These are phyloP conservation scores for Oeneis ivallda DNA, from an alignment of 2,888 invertebrate species.

Conservation along the genomic window DNA sequence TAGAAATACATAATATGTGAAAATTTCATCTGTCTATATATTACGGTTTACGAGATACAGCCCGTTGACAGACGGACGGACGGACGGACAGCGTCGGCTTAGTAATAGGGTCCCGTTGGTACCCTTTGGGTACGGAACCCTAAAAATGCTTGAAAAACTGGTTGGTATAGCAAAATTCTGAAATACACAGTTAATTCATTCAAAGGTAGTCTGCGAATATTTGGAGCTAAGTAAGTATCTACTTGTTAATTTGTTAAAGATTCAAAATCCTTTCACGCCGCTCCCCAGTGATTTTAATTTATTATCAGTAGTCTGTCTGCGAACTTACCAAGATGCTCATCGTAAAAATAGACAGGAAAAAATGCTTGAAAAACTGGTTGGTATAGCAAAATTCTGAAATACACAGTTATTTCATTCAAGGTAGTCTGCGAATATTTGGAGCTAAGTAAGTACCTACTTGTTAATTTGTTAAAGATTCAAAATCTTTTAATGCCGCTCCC, in stretches of 20 bases:
- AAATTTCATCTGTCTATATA: too few species aligned
- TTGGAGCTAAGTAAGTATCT: too few species aligned
- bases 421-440: neutral
- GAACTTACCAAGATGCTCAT: neutral
- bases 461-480: constrained; percentile 2
- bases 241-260: constrained; percentile 1
- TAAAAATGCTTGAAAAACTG: too few species aligned
- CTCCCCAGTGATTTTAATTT: neutral
- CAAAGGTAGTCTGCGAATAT: neutral
- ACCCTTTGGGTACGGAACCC: too few species aligned
- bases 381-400: neutral
- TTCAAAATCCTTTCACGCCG: neutral
- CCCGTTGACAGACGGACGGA: too few species aligned
- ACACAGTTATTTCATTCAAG: neutral
- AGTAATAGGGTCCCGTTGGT: too few species aligned
- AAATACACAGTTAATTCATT: neutral
- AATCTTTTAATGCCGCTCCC: neutral
- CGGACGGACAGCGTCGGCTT: too few species aligned
- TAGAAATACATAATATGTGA: too few species aligned
- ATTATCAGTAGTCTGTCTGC: neutral
- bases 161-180: too few species aligned
- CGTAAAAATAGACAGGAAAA: neutral
- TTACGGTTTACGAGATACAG: too few species aligned
- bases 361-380: neutral
- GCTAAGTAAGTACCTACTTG: too few species aligned